These are phyloP conservation scores for Caenorhabditis sinica DNA, from an alignment of 2,888 invertebrate species.

Conservation along the genomic window DNA sequence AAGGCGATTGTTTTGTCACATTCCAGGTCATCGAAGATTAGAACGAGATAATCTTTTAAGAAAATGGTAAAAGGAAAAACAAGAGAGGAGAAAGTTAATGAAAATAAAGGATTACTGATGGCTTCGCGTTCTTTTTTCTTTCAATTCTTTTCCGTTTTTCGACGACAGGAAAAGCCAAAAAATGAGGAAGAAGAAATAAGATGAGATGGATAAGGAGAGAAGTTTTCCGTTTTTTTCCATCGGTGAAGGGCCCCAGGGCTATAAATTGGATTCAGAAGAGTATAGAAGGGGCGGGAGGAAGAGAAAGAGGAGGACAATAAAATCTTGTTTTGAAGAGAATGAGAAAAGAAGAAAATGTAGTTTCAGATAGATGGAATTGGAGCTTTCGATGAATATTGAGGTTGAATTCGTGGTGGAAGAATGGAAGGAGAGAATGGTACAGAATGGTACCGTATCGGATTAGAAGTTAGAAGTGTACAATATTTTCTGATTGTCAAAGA, in stretches of 20 bases:
- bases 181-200: constrained; percentile 36
- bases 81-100: constrained; percentile 18
- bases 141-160: constrained; percentile 14
- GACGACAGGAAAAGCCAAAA: constrained; percentile 17
- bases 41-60: constrained; percentile 1
- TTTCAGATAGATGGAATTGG: constrained; percentile 28
- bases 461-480: constrained; percentile 1
- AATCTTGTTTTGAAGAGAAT: constrained; percentile 35
- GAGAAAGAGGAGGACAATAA: constrained; percentile 31
- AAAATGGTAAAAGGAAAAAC: not conserved
- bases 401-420: not conserved
- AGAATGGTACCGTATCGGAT: not conserved
- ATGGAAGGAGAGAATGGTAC: not conserved
- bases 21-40: constrained; percentile 26
- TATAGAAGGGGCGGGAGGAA: constrained; percentile 21
- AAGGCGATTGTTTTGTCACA: not conserved
- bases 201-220: constrained; percentile 28
- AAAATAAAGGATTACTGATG: constrained; percentile 41
- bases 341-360: constrained; percentile 33
- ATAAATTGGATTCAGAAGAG: constrained; percentile 57
- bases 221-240: constrained; percentile 5
- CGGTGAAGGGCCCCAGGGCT: constrained; percentile 39
- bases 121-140: constrained; percentile 9
- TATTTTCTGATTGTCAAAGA: not conserved
- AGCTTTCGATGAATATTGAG: constrained; percentile 7